Percentiles rank a stretch among this genome's conserved stretches.
These are phyloP conservation scores for Ormia ochracea DNA, from an alignment of 2,888 invertebrate genomes.

Conservation along the genomic window DNA sequence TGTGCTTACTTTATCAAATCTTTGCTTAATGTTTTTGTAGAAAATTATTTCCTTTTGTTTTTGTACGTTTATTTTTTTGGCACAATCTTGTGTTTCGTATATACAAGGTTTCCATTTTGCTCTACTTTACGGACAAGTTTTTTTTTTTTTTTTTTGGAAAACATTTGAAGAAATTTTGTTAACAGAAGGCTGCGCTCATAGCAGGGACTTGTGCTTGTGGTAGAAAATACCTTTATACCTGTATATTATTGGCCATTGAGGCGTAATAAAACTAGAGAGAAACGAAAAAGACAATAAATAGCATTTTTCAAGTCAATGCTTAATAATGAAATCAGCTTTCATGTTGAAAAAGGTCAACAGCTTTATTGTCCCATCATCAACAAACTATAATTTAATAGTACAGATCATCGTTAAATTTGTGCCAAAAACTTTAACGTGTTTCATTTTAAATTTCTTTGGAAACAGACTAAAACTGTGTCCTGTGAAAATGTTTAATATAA, in stretches of 20 bases:
- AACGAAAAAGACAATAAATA: not conserved
- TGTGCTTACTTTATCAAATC: not conserved
- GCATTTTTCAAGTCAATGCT: constrained; percentile 26
- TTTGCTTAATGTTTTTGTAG: not conserved
- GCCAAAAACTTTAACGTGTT: not conserved
- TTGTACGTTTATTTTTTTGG: not conserved
- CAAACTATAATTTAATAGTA: constrained; percentile 37
- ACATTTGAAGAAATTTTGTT: constrained; percentile 1
- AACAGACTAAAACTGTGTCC: no score
- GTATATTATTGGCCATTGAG: constrained; percentile 28
- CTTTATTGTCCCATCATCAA: constrained; percentile 25
- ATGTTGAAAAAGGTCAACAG: constrained; percentile 42
- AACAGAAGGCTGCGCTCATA: not conserved
- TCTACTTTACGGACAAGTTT: not conserved
- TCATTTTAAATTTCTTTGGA: not conserved
- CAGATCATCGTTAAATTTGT: not conserved
- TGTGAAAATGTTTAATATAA: no score
- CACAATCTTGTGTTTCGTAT: constrained; percentile 33
- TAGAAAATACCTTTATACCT: constrained; percentile 28
- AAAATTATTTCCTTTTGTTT: not conserved
- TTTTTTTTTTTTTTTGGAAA: not conserved
- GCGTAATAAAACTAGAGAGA: constrained; percentile 43
- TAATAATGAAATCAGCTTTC: constrained; percentile 18
- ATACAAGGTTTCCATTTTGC: constrained; percentile 5
- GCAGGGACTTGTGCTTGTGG: not conserved